Evolutionary conservation across 2,888 invertebrate species (phyloP).

Genomic region (Eupelmus urozonus): DNA sequence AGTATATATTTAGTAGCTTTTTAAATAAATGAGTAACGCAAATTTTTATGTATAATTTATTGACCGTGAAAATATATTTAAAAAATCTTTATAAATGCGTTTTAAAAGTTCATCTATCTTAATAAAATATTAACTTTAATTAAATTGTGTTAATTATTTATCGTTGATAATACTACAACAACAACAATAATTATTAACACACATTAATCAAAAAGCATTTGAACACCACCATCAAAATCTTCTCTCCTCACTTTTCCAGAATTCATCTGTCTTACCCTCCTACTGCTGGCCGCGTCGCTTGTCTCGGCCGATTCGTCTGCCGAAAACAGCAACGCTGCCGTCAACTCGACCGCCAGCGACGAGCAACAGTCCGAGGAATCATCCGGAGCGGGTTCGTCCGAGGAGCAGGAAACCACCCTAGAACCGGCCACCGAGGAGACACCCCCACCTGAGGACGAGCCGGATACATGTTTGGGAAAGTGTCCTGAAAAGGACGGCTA

Average conservation of each 20-base stretch:
- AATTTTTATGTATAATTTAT: too few relatives aligned
- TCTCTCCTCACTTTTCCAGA: neutral
- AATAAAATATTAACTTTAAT: too few relatives aligned
- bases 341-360: too few relatives aligned
- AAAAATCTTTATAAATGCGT: too few relatives aligned
- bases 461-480: conserved; percentile 11
- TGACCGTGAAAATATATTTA: too few relatives aligned
- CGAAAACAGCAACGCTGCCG: neutral
- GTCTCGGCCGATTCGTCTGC: neutral
- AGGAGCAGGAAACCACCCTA: neutral
- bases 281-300: neutral
- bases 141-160: too few relatives aligned
- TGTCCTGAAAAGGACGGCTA: neutral
- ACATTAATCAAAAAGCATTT: too few relatives aligned
- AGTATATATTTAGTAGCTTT: too few relatives aligned
- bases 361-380: neutral
- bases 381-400: neutral
- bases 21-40: too few relatives aligned
- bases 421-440: neutral
- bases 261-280: neutral
- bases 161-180: too few relatives aligned
- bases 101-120: too few relatives aligned
- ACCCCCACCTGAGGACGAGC: neutral
- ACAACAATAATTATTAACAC: too few relatives aligned
- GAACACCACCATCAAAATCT: neutral